These are phyloP conservation scores for Mimas tiliae DNA, from an alignment of 2,888 invertebrate species.

Conservation along the genomic window DNA sequence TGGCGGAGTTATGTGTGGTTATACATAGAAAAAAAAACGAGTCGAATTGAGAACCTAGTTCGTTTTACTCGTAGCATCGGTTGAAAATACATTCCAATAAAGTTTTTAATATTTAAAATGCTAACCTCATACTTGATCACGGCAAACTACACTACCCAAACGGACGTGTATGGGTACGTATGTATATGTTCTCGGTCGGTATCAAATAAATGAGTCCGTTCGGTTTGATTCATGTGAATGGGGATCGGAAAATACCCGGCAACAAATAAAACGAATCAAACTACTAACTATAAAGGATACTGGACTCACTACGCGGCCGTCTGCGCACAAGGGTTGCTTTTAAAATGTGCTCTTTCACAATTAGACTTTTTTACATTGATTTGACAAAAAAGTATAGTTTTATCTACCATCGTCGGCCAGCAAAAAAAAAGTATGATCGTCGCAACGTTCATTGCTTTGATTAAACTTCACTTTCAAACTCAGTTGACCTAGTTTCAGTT, in stretches of 20 bases:
- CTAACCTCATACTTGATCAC: constrained; percentile 26
- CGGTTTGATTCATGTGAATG: constrained; percentile 81
- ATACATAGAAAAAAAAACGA: too few species aligned
- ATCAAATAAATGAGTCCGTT: constrained; percentile 81
- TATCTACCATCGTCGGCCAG: neutral
- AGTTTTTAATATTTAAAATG: constrained; percentile 2
- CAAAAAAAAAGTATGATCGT: neutral
- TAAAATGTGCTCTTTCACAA: constrained; percentile 29
- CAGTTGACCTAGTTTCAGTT: neutral
- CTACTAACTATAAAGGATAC: constrained; percentile 56
- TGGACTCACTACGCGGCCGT: constrained; percentile 45
- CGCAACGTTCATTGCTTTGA: neutral
- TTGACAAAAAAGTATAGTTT: too few species aligned
- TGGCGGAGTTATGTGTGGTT: too few species aligned
- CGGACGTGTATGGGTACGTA: constrained; percentile 54
- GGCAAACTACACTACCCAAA: constrained; percentile 43
- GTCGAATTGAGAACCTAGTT: too few species aligned
- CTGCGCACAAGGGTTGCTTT: constrained; percentile 41
- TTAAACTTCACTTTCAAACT: neutral
- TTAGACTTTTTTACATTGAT: constrained; percentile 28
- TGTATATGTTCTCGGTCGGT: constrained; percentile 66
- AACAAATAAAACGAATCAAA: constrained; percentile 77
- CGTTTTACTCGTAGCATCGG: too few species aligned
- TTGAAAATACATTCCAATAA: neutral
- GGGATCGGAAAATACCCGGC: constrained; percentile 73